phyloP scores from a whole-genome alignment of 2,113 vertebrate genomes.

The Catharus bicknelli region DNA sequence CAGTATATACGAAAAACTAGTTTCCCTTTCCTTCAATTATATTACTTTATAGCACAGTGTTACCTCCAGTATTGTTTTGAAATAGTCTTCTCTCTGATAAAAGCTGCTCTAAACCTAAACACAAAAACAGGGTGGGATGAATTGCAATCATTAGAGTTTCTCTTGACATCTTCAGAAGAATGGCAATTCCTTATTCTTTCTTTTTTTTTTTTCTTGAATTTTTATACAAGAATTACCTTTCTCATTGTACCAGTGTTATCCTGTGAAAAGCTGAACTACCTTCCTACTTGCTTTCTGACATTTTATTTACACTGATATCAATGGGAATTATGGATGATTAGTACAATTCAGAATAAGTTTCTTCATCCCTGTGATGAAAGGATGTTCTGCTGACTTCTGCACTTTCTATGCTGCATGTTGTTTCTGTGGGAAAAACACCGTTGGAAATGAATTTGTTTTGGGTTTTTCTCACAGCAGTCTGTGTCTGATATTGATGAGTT shows the following conservation, averaged over 20 bases:
- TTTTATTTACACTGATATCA: background rate
- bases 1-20: background rate
- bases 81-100: background rate
- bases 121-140: background rate
- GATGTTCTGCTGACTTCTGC: background rate
- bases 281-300: background rate
- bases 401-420: background rate
- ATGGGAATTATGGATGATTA: background rate
- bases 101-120: background rate
- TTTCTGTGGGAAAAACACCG: background rate
- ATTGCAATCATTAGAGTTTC: background rate
- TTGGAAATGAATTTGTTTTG: background rate
- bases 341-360: background rate
- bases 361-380: background rate
- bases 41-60: background rate
- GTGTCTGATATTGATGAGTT: background rate
- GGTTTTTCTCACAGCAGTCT: background rate
- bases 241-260: background rate
- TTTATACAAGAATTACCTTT: background rate
- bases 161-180: background rate
- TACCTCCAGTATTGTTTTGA: background rate
- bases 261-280: background rate
- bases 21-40: background rate
- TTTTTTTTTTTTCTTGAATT: background rate
- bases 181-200: background rate